Conservation (phyloP, 2,797 vertebrate species). For the Sebastes goodei region DNA sequence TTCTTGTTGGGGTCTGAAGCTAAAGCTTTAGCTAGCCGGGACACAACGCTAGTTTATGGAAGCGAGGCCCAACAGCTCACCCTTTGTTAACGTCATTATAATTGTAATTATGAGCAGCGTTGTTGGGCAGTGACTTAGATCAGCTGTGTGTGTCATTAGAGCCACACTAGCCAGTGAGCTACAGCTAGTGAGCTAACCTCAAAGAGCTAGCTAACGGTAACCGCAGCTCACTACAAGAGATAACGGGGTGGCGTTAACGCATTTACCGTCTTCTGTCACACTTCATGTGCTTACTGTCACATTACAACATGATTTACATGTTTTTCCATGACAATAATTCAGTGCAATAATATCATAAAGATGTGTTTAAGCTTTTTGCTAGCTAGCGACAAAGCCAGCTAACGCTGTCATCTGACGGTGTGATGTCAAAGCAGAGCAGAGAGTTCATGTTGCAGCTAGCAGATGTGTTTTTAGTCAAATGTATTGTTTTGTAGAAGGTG, state of each 20-base stretch:
- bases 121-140: background rate
- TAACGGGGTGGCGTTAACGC: background rate
- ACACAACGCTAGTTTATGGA: background rate
- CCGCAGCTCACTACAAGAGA: background rate
- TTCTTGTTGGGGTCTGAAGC: background rate
- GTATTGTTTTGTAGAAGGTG: background rate
- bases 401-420: slow-evolving; percentile 54
- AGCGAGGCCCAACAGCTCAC: slow-evolving; percentile 3
- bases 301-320: rapidly evolving
- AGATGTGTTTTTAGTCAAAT: background rate
- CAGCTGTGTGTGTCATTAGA: background rate
- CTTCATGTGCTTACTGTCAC: background rate
- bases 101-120: background rate
- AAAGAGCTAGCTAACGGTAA: slow-evolving; percentile 37
- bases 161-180: background rate
- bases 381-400: slow-evolving; percentile 48
- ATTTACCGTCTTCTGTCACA: background rate
- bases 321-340: background rate
- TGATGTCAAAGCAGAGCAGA: background rate
- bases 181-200: slow-evolving; percentile 43
- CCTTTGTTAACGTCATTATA: background rate
- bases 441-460: background rate
- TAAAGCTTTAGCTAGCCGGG: slow-evolving; percentile 16
- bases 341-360: rapidly evolving
- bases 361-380: slow-evolving; percentile 27